phyloP scores from a whole-genome alignment of 2,113 vertebrate genomes.

The Scomber scombrus region DNA sequence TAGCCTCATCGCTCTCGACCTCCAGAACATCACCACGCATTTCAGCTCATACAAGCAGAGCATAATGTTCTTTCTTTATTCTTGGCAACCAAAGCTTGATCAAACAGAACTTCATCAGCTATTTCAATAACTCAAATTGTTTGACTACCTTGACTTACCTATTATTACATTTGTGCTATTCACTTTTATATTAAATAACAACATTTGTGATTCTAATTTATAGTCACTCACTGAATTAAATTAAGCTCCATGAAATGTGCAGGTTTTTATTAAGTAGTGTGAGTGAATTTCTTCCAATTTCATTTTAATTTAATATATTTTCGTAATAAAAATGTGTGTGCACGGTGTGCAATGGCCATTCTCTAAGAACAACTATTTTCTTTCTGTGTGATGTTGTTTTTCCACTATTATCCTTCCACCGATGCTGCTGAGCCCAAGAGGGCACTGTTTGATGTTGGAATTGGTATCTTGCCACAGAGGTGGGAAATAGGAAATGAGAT shows the following conservation, averaged over 20 bases:
- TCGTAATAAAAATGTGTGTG: slow-evolving; percentile 17
- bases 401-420: slow-evolving; percentile 61
- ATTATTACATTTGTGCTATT: not conserved
- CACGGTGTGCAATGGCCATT: slow-evolving; percentile 27
- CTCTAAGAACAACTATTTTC: slow-evolving; percentile 28
- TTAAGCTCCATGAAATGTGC: not conserved
- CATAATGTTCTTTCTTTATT: not conserved
- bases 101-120: slow-evolving; percentile 20
- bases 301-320: not conserved
- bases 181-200: not conserved
- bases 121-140: slow-evolving; percentile 12
- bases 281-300: not conserved
- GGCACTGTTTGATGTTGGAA: slow-evolving; percentile 69
- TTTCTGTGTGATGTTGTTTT: slow-evolving; percentile 50
- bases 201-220: not conserved
- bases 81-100: slow-evolving; percentile 16
- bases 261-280: too few species aligned
- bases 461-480: slow-evolving; percentile 68
- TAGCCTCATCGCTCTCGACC: slow-evolving; percentile 9
- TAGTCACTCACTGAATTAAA: not conserved
- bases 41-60: not conserved
- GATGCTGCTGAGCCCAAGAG: slow-evolving; percentile 56
- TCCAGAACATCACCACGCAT: slow-evolving; percentile 1
- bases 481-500: slow-evolving; percentile 73
- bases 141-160: not conserved